Conservation (phyloP, 1,140 invertebrate genomes). For the Hylaeus anthracinus region DNA sequence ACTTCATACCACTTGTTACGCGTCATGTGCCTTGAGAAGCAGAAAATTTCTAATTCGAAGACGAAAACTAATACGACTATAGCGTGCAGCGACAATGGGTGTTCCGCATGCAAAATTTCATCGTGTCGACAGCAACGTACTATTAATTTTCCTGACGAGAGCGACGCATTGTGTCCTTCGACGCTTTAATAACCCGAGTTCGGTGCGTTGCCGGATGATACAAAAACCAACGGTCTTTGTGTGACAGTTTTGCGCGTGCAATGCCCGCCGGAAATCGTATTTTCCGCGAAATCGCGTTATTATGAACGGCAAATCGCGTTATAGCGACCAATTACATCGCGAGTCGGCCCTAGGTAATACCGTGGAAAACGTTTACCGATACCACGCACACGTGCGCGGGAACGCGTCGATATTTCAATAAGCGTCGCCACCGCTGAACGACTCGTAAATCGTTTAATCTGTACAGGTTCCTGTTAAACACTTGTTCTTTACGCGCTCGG, state of each 20-base stretch:
- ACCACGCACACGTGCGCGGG: neutral
- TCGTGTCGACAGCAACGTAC: too few species aligned
- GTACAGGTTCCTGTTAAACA: slow-evolving; percentile 29
- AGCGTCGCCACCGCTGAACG: neutral
- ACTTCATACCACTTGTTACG: too few species aligned
- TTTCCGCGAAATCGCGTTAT: slow-evolving; percentile 35
- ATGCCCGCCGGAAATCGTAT: neutral
- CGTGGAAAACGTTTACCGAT: slow-evolving; percentile 33
- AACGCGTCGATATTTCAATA: slow-evolving; percentile 42
- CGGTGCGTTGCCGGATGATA: neutral
- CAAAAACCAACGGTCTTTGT: slow-evolving; percentile 6
- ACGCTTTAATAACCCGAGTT: neutral
- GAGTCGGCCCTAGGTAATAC: neutral
- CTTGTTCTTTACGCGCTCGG: slow-evolving; percentile 40
- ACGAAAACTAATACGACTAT: neutral
- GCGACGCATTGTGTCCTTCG: neutral
- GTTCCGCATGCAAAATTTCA: neutral
- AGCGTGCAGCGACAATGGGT: neutral
- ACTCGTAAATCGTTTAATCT: slow-evolving; percentile 49
- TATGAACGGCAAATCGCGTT: slow-evolving; percentile 40
- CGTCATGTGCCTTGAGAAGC: neutral
- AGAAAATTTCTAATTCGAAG: slow-evolving; percentile 32
- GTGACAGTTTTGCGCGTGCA: neutral
- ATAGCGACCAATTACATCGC: slow-evolving; percentile 31
- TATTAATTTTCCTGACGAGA: neutral